A percentile compares a stretch with the other conserved stretches of the same genome.
Evolutionary conservation across 2,797 vertebrate species (phyloP).

Genomic region (Echeneis naucrates): DNA sequence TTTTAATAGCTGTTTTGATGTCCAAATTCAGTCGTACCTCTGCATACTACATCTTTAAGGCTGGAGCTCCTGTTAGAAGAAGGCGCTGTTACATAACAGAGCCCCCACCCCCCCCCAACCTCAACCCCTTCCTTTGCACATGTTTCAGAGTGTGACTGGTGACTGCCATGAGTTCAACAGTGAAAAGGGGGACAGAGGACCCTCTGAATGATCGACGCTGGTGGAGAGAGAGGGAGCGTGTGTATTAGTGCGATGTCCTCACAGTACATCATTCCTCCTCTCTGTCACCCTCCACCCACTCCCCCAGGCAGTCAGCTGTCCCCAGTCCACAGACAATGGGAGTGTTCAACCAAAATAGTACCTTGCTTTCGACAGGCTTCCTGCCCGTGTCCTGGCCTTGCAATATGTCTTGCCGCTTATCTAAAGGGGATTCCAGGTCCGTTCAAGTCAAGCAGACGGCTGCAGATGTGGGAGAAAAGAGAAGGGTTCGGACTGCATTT

Average conservation of each 20-base stretch:
- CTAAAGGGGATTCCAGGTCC: slow-evolving; percentile 64
- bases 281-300: slow-evolving; percentile 48
- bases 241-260: slow-evolving; percentile 48
- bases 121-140: slow-evolving; percentile 65
- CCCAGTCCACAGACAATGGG: slow-evolving; percentile 72
- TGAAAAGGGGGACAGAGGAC: slow-evolving; percentile 76
- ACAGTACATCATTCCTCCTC: slow-evolving; percentile 65
- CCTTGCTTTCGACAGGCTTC: slow-evolving; percentile 76
- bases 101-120: background rate
- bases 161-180: slow-evolving; percentile 75
- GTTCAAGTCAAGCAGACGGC: slow-evolving; percentile 32
- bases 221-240: slow-evolving; percentile 48
- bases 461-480: slow-evolving; percentile 24
- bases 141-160: slow-evolving; percentile 83
- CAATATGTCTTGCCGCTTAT: slow-evolving; percentile 69
- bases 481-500: background rate
- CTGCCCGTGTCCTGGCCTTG: slow-evolving; percentile 69
- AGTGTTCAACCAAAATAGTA: slow-evolving; percentile 83
- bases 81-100: slow-evolving; percentile 76
- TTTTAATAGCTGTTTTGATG: slow-evolving; percentile 62
- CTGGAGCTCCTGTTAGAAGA: slow-evolving; percentile 64
- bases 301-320: slow-evolving; percentile 52
- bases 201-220: slow-evolving; percentile 71
- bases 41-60: slow-evolving; percentile 74
- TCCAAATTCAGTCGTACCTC: slow-evolving; percentile 58